Evolutionary conservation across 2,797 vertebrate genomes (phyloP), one percentile per base, ranked within the genome.

Genomic region (Petrocephalus schoutedeni): DNA sequence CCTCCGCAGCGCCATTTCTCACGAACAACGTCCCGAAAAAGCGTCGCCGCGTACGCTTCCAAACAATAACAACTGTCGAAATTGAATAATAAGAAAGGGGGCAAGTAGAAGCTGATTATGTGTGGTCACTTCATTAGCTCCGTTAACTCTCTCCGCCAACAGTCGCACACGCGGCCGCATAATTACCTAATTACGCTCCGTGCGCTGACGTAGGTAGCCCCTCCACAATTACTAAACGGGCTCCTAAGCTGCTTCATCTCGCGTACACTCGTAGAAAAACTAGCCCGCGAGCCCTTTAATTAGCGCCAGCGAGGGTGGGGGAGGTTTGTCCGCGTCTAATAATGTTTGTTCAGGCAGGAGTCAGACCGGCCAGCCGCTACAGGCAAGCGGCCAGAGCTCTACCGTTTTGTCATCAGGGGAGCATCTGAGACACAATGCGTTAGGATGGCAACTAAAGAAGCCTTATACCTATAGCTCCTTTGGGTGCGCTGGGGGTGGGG

Each of bases 51-150:
- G n/a, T 51, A 84, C 80, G 14, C 80, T 53, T 53, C 51, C 80
- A 51, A 84, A 84, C 51, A 84, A 84, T 84, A 84, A 84, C 45
- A 84, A 84, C 45, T n/a, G 80, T 84, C 80, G 45, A 53, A 84
- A 53, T 84, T 84, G 80, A 54, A 54, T 53, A 54, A 84, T 84
- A 84, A 84, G 54, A 84, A 84, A 54, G 23, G 51, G 45, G 51
- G 51, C 80, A 84, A 84, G 54, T 54, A 54, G 80, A 53, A 53
- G 45, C 80, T 84, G 80, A 84, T 54, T 53, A 54, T 84, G 80
- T 82, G 77, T 54, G 80, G 80, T 84, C 80, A 54, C 80, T 51
- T 84, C 80, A 84, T 84, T 84, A 84, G 45, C 80, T 84, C 51
- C n/a, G 80, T 84, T 54, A 54, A 84, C 80, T 54, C 80, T 84